Base-by-base conservation (phyloP, 2,888 invertebrate species). In the Ceramica pisi region DNA sequence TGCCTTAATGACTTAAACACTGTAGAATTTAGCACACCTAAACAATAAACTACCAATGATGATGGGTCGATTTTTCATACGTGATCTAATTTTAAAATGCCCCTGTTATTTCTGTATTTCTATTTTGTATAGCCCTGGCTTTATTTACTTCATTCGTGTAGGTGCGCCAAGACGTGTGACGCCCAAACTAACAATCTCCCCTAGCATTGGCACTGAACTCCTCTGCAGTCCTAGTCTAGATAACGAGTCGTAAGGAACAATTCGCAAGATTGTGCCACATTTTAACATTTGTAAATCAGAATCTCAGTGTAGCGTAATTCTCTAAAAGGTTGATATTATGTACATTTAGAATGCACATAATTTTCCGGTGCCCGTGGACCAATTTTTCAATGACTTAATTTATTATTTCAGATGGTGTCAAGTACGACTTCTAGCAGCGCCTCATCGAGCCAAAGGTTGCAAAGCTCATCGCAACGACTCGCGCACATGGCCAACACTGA, bases 401-500 rank as follows among this genome's bases (percentile, higher is more conserved):
- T 77, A 83, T 71, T 76, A 84, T 90, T 88, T 50, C 89, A 94
- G 94, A 94, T 96, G 96, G 96, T 96, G 71, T 96, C 97, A 85
- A 97, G 97, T 90, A 96, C 96, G 63, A 96, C 97, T 75, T 96
- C 96, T 67, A 96, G 96, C 90, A 97, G 96, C 86, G 97, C 96
- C 83, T 95, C 97, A 83, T 96, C 97, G 75, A 97, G 94, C 92
- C 96, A 95, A 95, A 97, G 94, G 92, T 95, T 92, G 92, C 97
- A 96, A 92, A 96, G 96, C 94, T 96, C 95, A 88, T 96, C 96
- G 81, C 96, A 96, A 86, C 95, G 96, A 59, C 91, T 95, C 53
- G 95, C 95, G 82, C 95, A 96, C 88, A 94, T 95, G 91, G 95
- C 96, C 68, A 96, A 97, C 80, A 97, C 97, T 88, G 98, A 98